Percentiles rank a stretch among this genome's conserved stretches.
phyloP scores from a whole-genome alignment of 53 echinoderm and acorn worm species.

The Astropecten irregularis region DNA sequence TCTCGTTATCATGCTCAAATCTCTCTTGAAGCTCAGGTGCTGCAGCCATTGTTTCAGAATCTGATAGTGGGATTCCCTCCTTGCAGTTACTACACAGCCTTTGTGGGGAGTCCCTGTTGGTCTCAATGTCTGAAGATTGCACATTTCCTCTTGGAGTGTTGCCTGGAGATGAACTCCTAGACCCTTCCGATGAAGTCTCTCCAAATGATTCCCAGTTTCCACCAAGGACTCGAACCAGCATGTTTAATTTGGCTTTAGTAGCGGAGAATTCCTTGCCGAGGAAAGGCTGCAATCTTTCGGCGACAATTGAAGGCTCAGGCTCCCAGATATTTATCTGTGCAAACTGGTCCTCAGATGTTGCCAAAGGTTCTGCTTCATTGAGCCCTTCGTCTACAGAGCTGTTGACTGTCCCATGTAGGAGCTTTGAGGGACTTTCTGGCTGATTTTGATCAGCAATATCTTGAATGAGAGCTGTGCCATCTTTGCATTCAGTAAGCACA shows the following conservation, averaged over 20 bases:
- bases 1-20: no score
- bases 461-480: no score
- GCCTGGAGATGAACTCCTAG: conserved; percentile 5
- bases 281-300: conserved; percentile 47
- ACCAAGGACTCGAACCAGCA: conserved; percentile 34
- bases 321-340: conserved; percentile 8
- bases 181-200: conserved; percentile 45
- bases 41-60: no score
- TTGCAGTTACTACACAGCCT: no score
- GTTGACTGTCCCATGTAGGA: neutral
- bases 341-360: neutral
- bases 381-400: neutral
- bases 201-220: conserved; percentile 50
- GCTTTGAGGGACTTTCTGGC: neutral
- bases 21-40: no score
- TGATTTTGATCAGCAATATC: neutral
- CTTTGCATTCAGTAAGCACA: no score
- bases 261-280: conserved; percentile 62
- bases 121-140: conserved; percentile 10
- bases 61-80: no score
- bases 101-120: no score
- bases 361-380: neutral
- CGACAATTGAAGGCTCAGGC: conserved; percentile 26
- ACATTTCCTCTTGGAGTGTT: neutral
- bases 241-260: conserved; percentile 72